Base-by-base conservation (phyloP, 2,797 vertebrate genomes). In the Parauchenoglanis ngamensis region DNA sequence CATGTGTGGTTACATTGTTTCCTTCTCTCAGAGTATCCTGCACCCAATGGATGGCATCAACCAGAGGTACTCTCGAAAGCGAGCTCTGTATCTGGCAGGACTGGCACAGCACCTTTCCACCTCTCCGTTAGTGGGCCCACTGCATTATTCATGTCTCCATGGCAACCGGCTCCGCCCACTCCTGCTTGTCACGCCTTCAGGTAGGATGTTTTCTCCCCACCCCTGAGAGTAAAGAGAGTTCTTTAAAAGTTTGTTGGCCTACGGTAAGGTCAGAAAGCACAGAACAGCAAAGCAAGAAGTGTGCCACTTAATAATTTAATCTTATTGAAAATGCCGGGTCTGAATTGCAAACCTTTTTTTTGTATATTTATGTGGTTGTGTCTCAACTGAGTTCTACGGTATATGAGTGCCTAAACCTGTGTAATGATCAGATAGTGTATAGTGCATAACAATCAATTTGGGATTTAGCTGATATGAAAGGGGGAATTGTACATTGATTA, bases 41-140 rank as follows among this genome's bases (percentile, higher is more conserved):
- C 95, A 95, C 31, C 92, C 95, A 28, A 99, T 98, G 92, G 98
- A 99, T 23, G 92, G 94, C 23, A 86, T 99, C 87, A 99, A 99
- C 91, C 98, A 99, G 92, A 96, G 97, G 40, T 99, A 98, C 94
- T 96, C 97, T 5, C 95, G 98, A 63, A 99, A 99, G 93, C 95
- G 97, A 87, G 98, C 98, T 1, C 94, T 99, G 0, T 99, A 99
- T 91, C 92, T 99, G 83, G 96, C 97, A 11, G 96, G 97, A 78
- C 89, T 99, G 0, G 97, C 97, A n/a, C 92, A 96, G 67, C 92
- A 97, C 83, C 93, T 99, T 23, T 82, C 92, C 21, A 93, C 94
- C 19, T 95, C 96, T n/a, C 91, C 96, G 2, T 91, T 95, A 67
- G 95, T 99, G 0, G 96, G 97, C 84, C 94, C 94, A 0, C 92